These are phyloP conservation scores for Phymanthus crucifer DNA, from an alignment of 92 coral and sea anemone species.

Conservation along the genomic window DNA sequence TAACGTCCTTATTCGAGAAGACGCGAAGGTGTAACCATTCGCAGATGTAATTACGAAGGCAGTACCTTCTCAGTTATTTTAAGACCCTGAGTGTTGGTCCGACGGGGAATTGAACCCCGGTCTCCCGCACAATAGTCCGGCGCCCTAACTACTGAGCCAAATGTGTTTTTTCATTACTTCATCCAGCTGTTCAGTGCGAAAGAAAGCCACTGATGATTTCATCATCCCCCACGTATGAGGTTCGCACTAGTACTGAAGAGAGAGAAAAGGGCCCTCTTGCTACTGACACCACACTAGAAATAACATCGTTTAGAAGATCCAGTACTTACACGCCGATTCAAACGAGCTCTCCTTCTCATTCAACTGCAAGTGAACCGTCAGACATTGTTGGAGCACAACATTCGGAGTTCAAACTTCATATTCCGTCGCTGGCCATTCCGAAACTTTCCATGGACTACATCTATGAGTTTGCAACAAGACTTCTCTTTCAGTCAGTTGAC, in stretches of 20 bases:
- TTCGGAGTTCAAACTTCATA: constrained; percentile 66
- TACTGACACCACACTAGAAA: background rate
- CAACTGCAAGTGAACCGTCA: background rate
- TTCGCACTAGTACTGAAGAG: background rate
- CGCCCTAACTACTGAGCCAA: too few relatives aligned
- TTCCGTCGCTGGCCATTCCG: constrained; percentile 70
- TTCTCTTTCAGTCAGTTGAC: constrained; percentile 88
- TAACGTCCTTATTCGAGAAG: too few relatives aligned
- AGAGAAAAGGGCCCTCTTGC: background rate
- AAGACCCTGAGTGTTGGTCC: too few relatives aligned
- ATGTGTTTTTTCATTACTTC: background rate
- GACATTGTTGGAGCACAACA: constrained; percentile 65
- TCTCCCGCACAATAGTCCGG: too few relatives aligned
- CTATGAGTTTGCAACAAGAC: constrained; percentile 96
- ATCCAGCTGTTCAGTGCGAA: constrained; percentile 90
- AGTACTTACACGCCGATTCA: background rate
- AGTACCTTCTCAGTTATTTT: too few relatives aligned
- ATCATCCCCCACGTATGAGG: background rate
- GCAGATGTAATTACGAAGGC: too few relatives aligned
- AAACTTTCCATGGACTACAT: constrained; percentile 91
- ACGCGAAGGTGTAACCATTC: too few relatives aligned
- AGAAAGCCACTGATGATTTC: constrained; percentile 58
- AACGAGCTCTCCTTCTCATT: background rate
- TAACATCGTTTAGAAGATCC: background rate
- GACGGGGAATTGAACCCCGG: too few relatives aligned